Percentiles rank a stretch among this genome's conserved stretches.
phyloP scores from a whole-genome alignment of 2,113 vertebrate species.

The Hippocampus guttulatus region DNA sequence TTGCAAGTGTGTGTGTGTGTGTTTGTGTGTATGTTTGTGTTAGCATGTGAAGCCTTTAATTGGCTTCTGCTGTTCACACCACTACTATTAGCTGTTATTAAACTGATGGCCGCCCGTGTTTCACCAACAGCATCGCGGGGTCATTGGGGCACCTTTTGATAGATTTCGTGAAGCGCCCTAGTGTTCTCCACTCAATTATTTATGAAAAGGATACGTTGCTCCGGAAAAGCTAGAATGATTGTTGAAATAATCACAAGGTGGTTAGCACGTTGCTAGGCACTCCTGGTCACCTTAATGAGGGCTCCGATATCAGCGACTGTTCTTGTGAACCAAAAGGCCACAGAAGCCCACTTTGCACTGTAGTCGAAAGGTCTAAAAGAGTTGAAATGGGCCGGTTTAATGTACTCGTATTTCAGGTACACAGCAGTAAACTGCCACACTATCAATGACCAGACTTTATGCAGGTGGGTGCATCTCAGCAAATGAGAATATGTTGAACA shows the following conservation, averaged over 20 bases:
- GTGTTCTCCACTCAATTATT: slow-evolving; percentile 42
- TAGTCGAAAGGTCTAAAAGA: too few species aligned
- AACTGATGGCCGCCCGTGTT: slow-evolving; percentile 27
- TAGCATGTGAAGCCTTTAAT: slow-evolving; percentile 43
- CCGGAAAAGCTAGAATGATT: slow-evolving; percentile 45
- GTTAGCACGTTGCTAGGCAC: neutral
- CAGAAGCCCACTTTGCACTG: neutral
- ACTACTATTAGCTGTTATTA: slow-evolving; percentile 37
- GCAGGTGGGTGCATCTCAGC: too few species aligned
- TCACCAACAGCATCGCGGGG: slow-evolving; percentile 33
- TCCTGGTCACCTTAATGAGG: neutral
- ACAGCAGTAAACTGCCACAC: too few species aligned
- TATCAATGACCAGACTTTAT: too few species aligned
- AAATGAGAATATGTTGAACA: too few species aligned
- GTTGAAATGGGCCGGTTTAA: too few species aligned
- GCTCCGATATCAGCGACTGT: neutral
- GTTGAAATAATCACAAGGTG: slow-evolving; percentile 40
- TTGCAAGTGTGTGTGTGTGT: slow-evolving; percentile 65
- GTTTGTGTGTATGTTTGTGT: slow-evolving; percentile 9
- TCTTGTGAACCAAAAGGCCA: neutral
- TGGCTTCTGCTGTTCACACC: slow-evolving; percentile 46
- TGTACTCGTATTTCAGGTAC: too few species aligned
- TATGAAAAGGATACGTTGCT: slow-evolving; percentile 39
- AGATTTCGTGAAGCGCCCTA: slow-evolving; percentile 16
- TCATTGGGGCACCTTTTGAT: slow-evolving; percentile 47